Evolutionary conservation across 2,797 vertebrate genomes (phyloP).

Genomic region (Sylvia borin): DNA sequence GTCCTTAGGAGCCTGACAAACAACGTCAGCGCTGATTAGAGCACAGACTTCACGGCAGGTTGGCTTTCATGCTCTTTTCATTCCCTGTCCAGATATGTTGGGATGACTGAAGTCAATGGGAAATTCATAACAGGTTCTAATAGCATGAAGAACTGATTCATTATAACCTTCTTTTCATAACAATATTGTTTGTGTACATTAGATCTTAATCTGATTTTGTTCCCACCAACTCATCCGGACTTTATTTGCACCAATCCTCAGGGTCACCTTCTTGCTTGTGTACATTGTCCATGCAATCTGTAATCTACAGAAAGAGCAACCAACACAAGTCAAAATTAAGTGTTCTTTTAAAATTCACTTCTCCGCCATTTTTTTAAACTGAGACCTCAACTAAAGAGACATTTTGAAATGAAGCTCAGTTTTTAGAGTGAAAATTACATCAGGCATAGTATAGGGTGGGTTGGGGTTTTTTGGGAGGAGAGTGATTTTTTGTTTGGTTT

Average conservation of each 20-base stretch:
- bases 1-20: background rate
- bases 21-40: background rate
- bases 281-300: background rate
- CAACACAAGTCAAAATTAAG: background rate
- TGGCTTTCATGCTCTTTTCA: background rate
- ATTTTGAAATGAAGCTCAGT: background rate
- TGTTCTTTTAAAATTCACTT: background rate
- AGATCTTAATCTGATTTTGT: background rate
- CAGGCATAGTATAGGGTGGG: background rate
- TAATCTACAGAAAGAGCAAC: background rate
- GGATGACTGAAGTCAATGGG: background rate
- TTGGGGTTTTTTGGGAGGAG: fast-evolving
- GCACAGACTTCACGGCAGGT: fast-evolving
- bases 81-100: fast-evolving
- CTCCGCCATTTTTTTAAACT: background rate
- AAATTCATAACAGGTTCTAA: background rate
- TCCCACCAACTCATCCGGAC: background rate
- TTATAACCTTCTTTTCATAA: background rate
- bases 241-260: background rate
- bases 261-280: background rate
- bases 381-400: background rate
- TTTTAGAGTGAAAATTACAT: background rate
- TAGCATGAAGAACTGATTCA: background rate
- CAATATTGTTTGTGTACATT: background rate
- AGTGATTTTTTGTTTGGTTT: background rate